phyloP scores from a whole-genome alignment of 2,113 vertebrate genomes.

The Vireo altiloquus region DNA sequence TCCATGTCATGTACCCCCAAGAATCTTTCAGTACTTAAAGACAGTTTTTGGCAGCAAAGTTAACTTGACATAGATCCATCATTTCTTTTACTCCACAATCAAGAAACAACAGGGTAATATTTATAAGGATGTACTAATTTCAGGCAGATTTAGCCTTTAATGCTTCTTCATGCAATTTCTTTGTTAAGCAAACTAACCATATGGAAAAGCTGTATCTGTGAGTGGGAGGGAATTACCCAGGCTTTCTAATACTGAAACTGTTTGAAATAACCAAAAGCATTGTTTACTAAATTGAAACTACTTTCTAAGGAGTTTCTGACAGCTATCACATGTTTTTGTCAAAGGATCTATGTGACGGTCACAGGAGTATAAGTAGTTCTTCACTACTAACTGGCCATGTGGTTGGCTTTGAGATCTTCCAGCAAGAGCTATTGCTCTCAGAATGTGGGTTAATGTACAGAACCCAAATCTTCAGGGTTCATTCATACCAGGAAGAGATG shows the following conservation, averaged over 20 bases:
- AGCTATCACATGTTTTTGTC: background rate
- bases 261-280: background rate
- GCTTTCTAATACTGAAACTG: background rate
- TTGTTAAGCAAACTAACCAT: background rate
- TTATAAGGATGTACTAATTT: background rate
- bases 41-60: background rate
- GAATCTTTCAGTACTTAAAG: background rate
- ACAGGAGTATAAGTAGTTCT: background rate
- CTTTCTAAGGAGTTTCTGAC: background rate
- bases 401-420: background rate
- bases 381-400: background rate
- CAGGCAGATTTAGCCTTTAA: background rate
- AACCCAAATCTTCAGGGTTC: background rate
- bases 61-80: background rate
- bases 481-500: background rate
- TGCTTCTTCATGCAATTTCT: background rate
- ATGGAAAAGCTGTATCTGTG: background rate
- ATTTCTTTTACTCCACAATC: background rate
- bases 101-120: background rate
- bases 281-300: background rate
- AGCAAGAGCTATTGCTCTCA: background rate
- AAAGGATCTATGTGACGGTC: background rate
- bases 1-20: background rate
- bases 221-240: background rate
- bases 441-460: background rate